These are phyloP conservation scores for Thecophora atra DNA, from an alignment of 2,888 invertebrate species.

Conservation along the genomic window DNA sequence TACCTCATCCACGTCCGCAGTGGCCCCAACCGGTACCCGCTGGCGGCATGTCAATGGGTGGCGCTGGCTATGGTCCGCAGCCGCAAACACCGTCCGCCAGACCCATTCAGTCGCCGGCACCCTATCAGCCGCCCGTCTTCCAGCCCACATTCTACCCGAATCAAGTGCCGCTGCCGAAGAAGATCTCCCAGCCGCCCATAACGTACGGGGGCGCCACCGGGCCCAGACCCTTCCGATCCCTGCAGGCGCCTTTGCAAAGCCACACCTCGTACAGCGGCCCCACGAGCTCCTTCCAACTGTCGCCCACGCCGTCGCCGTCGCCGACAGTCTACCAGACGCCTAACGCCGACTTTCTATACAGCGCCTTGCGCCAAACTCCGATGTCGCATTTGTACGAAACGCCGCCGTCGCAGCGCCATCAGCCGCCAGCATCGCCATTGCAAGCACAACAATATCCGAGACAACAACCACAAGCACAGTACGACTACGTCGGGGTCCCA, in stretches of 20 bases:
- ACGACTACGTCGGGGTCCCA: conserved; percentile 74
- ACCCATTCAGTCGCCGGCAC: conserved; percentile 63
- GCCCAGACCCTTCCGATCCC: conserved; percentile 67
- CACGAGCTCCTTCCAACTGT: conserved; percentile 65
- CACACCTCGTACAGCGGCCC: conserved; percentile 58
- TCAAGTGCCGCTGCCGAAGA: conserved; percentile 33
- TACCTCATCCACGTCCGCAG: conserved; percentile 75
- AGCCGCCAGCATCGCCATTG: conserved; percentile 52
- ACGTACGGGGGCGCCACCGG: conserved; percentile 51
- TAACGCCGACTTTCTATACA: conserved; percentile 70
- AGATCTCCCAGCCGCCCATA: conserved; percentile 42
- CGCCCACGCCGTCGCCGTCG: conserved; percentile 70
- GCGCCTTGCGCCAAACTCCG: conserved; percentile 68
- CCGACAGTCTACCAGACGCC: conserved; percentile 72
- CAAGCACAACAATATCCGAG: conserved; percentile 53
- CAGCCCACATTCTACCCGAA: conserved; percentile 47
- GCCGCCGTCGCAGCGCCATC: conserved; percentile 59
- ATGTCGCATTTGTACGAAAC: conserved; percentile 54
- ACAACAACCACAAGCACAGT: conserved; percentile 62
- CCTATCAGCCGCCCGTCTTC: conserved; percentile 50
- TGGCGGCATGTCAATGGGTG: conserved; percentile 38
- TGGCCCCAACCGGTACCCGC: conserved; percentile 68
- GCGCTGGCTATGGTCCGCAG: conserved; percentile 54
- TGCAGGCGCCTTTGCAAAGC: conserved; percentile 66
- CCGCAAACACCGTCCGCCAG: conserved; percentile 50